phyloP scores from a whole-genome alignment of 2,888 invertebrate species.

The Eustalomyia histrio region DNA sequence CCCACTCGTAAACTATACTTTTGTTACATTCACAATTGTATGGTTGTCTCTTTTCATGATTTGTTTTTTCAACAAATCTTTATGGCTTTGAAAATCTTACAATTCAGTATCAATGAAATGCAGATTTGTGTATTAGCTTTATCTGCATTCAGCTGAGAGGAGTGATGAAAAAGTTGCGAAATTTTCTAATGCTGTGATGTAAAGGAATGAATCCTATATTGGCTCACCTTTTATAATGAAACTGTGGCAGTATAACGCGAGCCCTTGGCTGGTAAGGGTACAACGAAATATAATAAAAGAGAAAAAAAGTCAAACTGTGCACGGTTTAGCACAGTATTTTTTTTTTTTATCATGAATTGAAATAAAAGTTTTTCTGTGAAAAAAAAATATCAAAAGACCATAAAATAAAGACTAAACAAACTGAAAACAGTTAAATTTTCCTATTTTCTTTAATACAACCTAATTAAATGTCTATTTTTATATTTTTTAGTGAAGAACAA shows the following conservation, averaged over 20 bases:
- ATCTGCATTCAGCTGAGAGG: constrained; percentile 64
- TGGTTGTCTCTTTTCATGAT: constrained; percentile 50
- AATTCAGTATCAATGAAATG: constrained; percentile 44
- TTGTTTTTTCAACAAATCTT: background rate
- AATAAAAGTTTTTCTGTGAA: constrained; percentile 2
- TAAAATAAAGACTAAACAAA: background rate
- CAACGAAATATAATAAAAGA: constrained; percentile 66
- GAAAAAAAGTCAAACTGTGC: constrained; percentile 47
- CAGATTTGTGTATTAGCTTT: constrained; percentile 35
- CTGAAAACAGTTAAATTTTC: too few relatives aligned
- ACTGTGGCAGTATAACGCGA: constrained; percentile 79
- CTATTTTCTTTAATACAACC: too few relatives aligned
- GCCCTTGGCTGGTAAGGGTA: constrained; percentile 80
- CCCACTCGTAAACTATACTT: constrained; percentile 37
- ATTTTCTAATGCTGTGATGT: constrained; percentile 47
- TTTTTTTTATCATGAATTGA: background rate
- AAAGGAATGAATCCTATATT: constrained; percentile 72
- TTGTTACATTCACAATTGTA: background rate
- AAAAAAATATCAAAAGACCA: constrained; percentile 26
- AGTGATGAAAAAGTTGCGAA: constrained; percentile 23
- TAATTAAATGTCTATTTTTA: background rate
- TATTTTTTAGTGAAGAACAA: background rate
- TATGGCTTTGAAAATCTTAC: background rate
- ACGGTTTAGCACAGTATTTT: constrained; percentile 42
- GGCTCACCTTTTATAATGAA: constrained; percentile 75